A percentile compares a stretch with the other conserved stretches of the same genome.
Conservation (phyloP, 2,113 vertebrate genomes). For the Sinosuthora webbiana region DNA sequence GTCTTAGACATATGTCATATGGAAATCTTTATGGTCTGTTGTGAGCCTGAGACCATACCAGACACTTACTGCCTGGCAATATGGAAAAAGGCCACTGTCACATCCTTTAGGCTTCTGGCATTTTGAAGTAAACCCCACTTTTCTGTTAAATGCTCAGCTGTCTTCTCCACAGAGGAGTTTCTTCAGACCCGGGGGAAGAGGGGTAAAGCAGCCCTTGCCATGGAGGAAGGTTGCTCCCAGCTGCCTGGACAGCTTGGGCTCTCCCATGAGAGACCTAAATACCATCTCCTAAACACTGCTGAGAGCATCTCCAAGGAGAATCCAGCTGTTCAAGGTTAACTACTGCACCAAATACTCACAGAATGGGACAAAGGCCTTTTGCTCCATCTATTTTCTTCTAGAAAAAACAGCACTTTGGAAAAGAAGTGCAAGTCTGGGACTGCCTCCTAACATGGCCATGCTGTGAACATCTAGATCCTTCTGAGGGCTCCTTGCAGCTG, state of each 20-base stretch:
- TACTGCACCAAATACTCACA: neutral
- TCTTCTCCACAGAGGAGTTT: neutral
- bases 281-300: neutral
- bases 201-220: neutral
- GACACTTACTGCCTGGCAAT: too few species aligned
- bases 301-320: neutral
- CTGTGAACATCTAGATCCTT: neutral
- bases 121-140: neutral
- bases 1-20: neutral
- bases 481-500: neutral
- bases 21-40: neutral
- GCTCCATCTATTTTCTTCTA: neutral
- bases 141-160: neutral
- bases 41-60: neutral
- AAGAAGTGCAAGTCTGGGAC: neutral
- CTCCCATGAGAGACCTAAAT: neutral
- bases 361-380: neutral
- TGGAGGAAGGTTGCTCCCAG: neutral
- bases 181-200: neutral
- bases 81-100: neutral
- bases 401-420: neutral
- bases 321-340: neutral
- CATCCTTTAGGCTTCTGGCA: neutral
- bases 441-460: neutral
- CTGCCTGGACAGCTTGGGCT: neutral